Percentiles rank a stretch among this genome's conserved stretches.
Evolutionary conservation across 1,140 invertebrate species (phyloP).

Genomic region (Lutraria rhynchaena): DNA sequence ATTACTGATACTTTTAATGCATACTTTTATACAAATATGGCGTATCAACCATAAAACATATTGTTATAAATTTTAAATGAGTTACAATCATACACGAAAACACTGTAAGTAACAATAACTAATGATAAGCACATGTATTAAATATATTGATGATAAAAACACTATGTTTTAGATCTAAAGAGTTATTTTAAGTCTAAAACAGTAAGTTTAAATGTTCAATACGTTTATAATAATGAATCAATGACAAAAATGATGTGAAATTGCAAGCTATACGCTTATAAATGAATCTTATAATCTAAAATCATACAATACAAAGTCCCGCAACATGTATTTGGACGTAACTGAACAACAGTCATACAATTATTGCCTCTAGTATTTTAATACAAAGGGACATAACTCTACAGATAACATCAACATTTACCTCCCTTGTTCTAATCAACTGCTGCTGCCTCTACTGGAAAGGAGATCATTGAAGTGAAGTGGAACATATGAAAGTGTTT

Average conservation of each 20-base stretch:
- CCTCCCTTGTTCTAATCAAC: conserved; percentile 28
- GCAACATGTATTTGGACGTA: neutral
- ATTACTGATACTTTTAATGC: too few species aligned
- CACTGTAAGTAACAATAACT: too few species aligned
- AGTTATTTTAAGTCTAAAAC: too few species aligned
- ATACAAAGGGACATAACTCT: conserved; percentile 1
- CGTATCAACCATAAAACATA: too few species aligned
- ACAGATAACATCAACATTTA: conserved; percentile 1
- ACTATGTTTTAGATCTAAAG: too few species aligned
- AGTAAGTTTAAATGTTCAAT: neutral
- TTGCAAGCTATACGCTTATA: neutral
- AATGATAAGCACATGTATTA: too few species aligned
- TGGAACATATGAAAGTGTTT: neutral
- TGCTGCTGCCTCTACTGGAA: neutral
- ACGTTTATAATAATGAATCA: neutral
- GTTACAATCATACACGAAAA: too few species aligned
- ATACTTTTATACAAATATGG: too few species aligned
- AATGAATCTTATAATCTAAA: neutral
- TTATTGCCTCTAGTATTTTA: neutral
- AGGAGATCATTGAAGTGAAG: conserved; percentile 15
- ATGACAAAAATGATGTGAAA: neutral
- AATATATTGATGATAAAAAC: too few species aligned
- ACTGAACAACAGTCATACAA: neutral
- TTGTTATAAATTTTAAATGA: too few species aligned
- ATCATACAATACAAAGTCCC: neutral